Base-by-base conservation (phyloP, 2,888 invertebrate species). In the Ormyrus pomaceus region DNA sequence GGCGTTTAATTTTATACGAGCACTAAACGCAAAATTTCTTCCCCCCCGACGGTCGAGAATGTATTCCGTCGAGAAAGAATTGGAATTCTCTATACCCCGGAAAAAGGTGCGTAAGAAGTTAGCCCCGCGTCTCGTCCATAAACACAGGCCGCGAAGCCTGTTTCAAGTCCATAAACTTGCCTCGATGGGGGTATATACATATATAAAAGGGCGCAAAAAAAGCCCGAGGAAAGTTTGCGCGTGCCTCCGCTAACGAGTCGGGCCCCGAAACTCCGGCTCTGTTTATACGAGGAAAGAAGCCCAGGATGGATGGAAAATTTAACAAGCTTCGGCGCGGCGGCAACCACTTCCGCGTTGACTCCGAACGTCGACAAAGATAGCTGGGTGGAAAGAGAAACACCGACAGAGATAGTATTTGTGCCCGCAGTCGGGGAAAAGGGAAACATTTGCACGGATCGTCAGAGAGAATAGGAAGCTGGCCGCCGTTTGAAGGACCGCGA, bases 361-460 rank as follows among this genome's bases (percentile, higher is more conserved):
- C 62, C 53, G 19, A 56, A 50, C 48, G 50, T 34, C 6, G 56
- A 65, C 65, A 65, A 58, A 61, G 62, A 72, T 34, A 34, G 6
- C 10, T 10, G n/a, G 34, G 2, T 2, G 34, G 34, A 64, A 34
- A n/a, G 53, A 7, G 45, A 50, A 13, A 55, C 55, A 50, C 19
- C 34, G 68, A 46, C 45, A 55, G 45, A 11, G 68, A 51, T 45
- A 69, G 51, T n/a, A 19, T 34, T 34, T 13, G 34, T 10, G 53
- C 11, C 8, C 10, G 50, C 9, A 6, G 13, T 13, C 2, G 53
- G 13, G 51, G 56, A 3, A n/a, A 69, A 61, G 76, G 48, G 76
- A 72, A 66, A 59, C 71, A 59, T 77, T 77, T 72, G 46, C 72
- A 61, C 62, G 59, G 66, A 59, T 59, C 58, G 59, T 66, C 66